Evolutionary conservation across 2,797 vertebrate species (phyloP).

Genomic region (Hyperoplus lanceolatus): DNA sequence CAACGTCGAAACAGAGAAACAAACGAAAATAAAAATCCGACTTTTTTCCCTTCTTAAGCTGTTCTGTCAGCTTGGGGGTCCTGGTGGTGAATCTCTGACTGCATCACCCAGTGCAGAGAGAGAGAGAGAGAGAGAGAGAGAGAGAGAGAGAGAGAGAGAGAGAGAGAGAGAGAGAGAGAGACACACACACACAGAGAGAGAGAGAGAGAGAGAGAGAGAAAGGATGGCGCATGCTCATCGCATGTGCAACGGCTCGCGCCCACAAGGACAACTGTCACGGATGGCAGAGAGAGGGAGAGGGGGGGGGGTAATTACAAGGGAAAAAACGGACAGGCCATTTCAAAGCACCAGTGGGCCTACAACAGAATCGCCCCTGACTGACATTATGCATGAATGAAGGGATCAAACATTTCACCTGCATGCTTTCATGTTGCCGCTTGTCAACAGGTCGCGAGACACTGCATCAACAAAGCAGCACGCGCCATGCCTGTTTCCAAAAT

Average conservation of each 20-base stretch:
- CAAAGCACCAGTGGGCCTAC: slow-evolving; percentile 2
- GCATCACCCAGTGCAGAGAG: slow-evolving; percentile 37
- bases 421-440: slow-evolving; percentile 26
- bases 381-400: slow-evolving; percentile 37
- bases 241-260: slow-evolving; percentile 75
- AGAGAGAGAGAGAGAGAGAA: slow-evolving; percentile 26
- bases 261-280: slow-evolving; percentile 65
- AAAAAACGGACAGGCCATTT: slow-evolving; percentile 24
- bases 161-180: slow-evolving; percentile 19
- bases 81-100: slow-evolving; percentile 69
- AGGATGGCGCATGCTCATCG: slow-evolving; percentile 73
- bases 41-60: slow-evolving; percentile 28
- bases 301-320: slow-evolving; percentile 25
- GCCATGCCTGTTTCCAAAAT: not conserved
- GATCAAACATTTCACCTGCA: slow-evolving; percentile 57
- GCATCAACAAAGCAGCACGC: slow-evolving; percentile 3
- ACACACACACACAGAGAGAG: too few species aligned
- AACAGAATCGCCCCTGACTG: slow-evolving; percentile 2
- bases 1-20: slow-evolving; percentile 1
- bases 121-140: slow-evolving; percentile 8
- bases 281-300: slow-evolving; percentile 17
- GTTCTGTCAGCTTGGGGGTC: slow-evolving; percentile 55
- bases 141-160: slow-evolving; percentile 20
- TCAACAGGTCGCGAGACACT: slow-evolving; percentile 33
- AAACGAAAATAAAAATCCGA: slow-evolving; percentile 8